These are phyloP conservation scores for Benitochromis conjunctus DNA, from an alignment of 2,113 vertebrate species.

Conservation along the genomic window DNA sequence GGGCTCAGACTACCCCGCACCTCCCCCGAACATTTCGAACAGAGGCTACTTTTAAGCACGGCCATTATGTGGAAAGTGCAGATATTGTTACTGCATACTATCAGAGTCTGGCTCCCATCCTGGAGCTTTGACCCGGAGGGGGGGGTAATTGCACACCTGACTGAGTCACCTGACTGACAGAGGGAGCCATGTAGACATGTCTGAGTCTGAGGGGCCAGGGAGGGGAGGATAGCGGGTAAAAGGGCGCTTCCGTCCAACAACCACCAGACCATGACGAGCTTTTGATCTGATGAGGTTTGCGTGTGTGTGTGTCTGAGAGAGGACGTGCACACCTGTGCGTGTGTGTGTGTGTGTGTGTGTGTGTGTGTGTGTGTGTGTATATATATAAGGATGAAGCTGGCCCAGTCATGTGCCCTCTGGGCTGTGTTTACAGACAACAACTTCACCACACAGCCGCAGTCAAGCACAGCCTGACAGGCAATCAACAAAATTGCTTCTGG, in stretches of 20 bases:
- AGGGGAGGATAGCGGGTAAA: constrained; percentile 19
- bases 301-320: neutral
- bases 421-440: constrained; percentile 67
- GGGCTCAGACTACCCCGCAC: neutral
- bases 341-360: neutral
- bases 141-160: constrained; percentile 60
- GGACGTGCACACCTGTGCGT: neutral
- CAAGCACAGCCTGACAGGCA: constrained; percentile 53
- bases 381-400: constrained; percentile 19
- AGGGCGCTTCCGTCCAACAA: constrained; percentile 33
- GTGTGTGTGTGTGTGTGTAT: constrained; percentile 17
- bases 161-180: constrained; percentile 62
- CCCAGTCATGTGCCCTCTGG: constrained; percentile 54
- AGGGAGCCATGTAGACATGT: constrained; percentile 40
- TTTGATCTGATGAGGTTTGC: constrained; percentile 45
- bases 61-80: constrained; percentile 62
- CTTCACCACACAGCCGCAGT: constrained; percentile 43
- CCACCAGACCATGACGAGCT: constrained; percentile 45
- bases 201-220: constrained; percentile 31
- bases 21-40: constrained; percentile 39
- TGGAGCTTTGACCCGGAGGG: constrained; percentile 36
- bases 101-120: constrained; percentile 58
- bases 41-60: constrained; percentile 59
- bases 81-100: constrained; percentile 63
- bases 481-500: constrained; percentile 51